A percentile compares a stretch with the other conserved stretches of the same genome.
phyloP scores from a whole-genome alignment of 2,113 vertebrate genomes.

The Lepus europaeus region DNA sequence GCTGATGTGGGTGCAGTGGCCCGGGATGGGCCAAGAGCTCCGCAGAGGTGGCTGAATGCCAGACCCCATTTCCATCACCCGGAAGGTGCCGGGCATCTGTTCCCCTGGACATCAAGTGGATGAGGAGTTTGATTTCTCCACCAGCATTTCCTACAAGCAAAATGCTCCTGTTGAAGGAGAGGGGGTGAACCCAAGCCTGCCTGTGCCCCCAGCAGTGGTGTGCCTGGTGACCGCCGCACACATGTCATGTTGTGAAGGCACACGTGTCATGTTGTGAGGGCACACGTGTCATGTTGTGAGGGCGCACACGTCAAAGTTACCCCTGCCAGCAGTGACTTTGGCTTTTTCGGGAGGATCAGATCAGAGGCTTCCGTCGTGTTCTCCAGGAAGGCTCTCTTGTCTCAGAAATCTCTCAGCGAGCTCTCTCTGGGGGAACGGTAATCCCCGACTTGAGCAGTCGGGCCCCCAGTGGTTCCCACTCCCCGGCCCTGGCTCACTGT shows the following conservation, averaged over 20 bases:
- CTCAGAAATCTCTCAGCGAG: neutral
- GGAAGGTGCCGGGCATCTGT: neutral
- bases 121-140: neutral
- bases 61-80: accelerated
- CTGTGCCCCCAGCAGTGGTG: accelerated
- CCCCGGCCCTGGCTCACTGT: neutral
- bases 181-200: neutral
- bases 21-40: neutral
- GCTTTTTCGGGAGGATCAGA: neutral
- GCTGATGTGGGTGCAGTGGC: accelerated
- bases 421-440: neutral
- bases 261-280: too few species aligned
- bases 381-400: neutral
- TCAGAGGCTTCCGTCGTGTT: neutral
- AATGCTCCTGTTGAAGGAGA: neutral
- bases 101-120: neutral
- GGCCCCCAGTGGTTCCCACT: neutral
- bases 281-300: too few species aligned
- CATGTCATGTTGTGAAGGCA: too few species aligned
- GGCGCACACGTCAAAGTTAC: too few species aligned
- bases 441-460: neutral
- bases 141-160: neutral
- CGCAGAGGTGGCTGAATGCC: accelerated
- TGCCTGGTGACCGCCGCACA: too few species aligned
- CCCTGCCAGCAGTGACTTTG: neutral